These are phyloP conservation scores for Carabus problematicus DNA, from an alignment of 2,888 invertebrate species.

Conservation along the genomic window DNA sequence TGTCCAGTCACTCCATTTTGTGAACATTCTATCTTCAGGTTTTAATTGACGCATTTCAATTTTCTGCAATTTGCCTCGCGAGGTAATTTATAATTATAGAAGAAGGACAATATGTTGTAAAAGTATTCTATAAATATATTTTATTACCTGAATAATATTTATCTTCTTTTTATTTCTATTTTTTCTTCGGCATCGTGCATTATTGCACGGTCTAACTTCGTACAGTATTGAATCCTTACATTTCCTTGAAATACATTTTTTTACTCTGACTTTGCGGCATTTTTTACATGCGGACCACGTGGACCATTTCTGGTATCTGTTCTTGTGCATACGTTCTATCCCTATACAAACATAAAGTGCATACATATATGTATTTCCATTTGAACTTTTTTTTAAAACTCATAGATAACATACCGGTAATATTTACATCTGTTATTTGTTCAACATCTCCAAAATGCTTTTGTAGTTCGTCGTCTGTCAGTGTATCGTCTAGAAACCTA, in stretches of 20 bases:
- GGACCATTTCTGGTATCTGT: slow-evolving; percentile 51
- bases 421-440: slow-evolving; percentile 26
- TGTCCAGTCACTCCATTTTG: slow-evolving; percentile 86
- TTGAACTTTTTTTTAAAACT: slow-evolving; percentile 5
- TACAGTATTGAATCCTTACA: slow-evolving; percentile 53
- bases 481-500: background rate
- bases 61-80: slow-evolving; percentile 15
- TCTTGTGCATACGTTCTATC: background rate
- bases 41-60: slow-evolving; percentile 27
- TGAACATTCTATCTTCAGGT: slow-evolving; percentile 62
- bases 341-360: background rate
- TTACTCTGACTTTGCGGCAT: slow-evolving; percentile 77
- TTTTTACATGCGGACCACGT: slow-evolving; percentile 55
- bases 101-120: no score
- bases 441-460: slow-evolving; percentile 17
- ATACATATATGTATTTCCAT: slow-evolving; percentile 3
- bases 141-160: slow-evolving; percentile 51
- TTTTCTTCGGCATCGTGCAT: slow-evolving; percentile 57
- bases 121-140: background rate
- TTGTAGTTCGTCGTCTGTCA: slow-evolving; percentile 8
- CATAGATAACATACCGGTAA: slow-evolving; percentile 14
- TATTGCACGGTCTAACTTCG: slow-evolving; percentile 58
- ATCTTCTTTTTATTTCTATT: slow-evolving; percentile 53
- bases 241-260: slow-evolving; percentile 64
- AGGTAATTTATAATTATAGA: no score